Base-by-base conservation (phyloP, 1,140 invertebrate species). In the Cepaea nemoralis region DNA sequence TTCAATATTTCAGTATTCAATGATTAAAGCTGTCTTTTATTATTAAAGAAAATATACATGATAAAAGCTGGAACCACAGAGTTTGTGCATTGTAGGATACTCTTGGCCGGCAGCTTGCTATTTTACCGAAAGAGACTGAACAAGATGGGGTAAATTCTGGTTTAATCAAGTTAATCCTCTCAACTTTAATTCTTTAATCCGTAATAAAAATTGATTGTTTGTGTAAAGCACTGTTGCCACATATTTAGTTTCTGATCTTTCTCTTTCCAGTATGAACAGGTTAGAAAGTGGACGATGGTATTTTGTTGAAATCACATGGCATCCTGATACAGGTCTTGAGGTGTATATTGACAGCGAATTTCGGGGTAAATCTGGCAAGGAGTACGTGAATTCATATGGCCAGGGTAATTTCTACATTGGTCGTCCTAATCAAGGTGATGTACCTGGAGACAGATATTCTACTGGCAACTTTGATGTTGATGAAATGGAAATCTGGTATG, bases 251-350 rank as follows among this genome's bases (percentile, higher is more conserved):
- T 55, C 50, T 19, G 42, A 45, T 55, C 16, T 48, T 27, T 35
- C 31, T 35, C 10, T 35, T 35, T 2, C 33, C 3, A 42, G 37
- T 66, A 10, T 33, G 27, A 37, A 40, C 59, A 76, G 81, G 35
- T 66, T 84, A 19, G 83, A 87, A 22, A 79, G 70, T 16, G 78
- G 85, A 22, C 80, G 83, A 19, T 91, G 91, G 91, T 88, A 91
- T 81, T 89, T 87, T 75, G 77, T 91, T 35, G 91, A 91, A 81
- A 76, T 90, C 27, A 88, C 89, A n/a, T 91, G 90, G 90, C 87
- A 90, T 69, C 87, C 86, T 16, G 84, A 88, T n/a, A 81, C 83
- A 31, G 91, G 91, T 0, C 84, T 91, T 5, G 83, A 86, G 37
- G 59, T 91, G 24, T 91, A 87, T 79, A 77, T 90, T 6, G 88